Evolutionary conservation across 2,113 vertebrate genomes (phyloP).

Genomic region (Gymnarchus niloticus): DNA sequence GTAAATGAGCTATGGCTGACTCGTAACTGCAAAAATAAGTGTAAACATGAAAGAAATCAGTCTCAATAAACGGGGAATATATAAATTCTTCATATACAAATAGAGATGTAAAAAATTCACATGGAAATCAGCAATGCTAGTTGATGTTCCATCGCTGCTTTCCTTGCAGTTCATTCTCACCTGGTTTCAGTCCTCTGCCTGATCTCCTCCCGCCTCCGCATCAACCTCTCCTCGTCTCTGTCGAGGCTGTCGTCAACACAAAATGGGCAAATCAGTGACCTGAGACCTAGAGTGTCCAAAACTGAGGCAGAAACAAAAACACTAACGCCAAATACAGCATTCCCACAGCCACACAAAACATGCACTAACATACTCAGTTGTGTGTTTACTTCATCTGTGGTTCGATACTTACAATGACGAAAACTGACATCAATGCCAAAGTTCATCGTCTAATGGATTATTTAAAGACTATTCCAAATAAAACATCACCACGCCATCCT

Average conservation of each 20-base stretch:
- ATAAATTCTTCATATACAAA: background rate
- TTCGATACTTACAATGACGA: background rate
- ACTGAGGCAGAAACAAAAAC: background rate
- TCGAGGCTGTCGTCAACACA: conserved; percentile 41
- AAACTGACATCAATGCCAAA: background rate
- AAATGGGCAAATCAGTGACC: conserved; percentile 1
- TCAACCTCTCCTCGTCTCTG: conserved; percentile 55
- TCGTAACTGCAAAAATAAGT: background rate
- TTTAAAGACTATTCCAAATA: background rate
- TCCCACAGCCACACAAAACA: background rate
- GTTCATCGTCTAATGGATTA: background rate
- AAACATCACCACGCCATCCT: background rate
- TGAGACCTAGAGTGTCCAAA: background rate
- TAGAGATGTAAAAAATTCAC: background rate
- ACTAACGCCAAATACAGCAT: background rate
- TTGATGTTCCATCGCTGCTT: background rate
- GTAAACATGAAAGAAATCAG: background rate
- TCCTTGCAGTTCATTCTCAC: conserved; percentile 42
- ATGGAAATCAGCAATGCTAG: background rate
- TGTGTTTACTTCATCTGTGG: background rate
- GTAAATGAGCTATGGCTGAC: background rate
- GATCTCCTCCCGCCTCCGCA: conserved; percentile 56
- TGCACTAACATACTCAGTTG: background rate
- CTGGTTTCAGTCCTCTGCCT: conserved; percentile 54
- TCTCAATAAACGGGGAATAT: background rate